Evolutionary conservation across 2,888 invertebrate genomes (phyloP), one percentile per base, ranked within the genome.

Genomic region (Orchesellides sinensis): DNA sequence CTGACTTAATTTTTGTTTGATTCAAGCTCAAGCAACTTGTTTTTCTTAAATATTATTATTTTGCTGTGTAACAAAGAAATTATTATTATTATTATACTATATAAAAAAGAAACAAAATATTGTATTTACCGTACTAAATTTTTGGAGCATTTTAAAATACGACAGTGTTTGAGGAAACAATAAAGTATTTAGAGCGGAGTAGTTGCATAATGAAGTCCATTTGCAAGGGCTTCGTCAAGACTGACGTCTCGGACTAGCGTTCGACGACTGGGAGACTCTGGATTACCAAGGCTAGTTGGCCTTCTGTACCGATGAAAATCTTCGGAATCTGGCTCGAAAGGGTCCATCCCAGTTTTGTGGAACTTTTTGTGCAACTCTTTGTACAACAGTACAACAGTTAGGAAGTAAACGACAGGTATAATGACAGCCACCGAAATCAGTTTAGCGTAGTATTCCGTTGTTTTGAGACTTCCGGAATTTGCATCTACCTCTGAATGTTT

Each of bases 291-390:
- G n/a, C 40, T 5, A 2, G 40, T 17, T 56, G 56, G 56, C 14
- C 3, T 25, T 10, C 21, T 3, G 25, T 40, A 65, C 23, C 65
- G 6, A 12, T 74, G 49, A 27, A 68, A 59, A 2, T 68, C 77
- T 8, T 68, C 47, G 2, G 12, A n/a, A 17, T 59, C 68, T n/a
- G 47, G 10, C 3, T 35, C 2, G 14, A 40, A 56, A 0, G 10
- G 68, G 21, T 8, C 10, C 4, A 21, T 32, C 5, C 21, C 49
- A 8, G 29, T 27, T 52, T 10, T 27, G 3, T 2, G 19, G 17
- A 32, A 17, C 10, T 14, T 45, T 65, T 10, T 3, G 3, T 19
- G 12, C 1, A 40, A 27, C 25, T 59, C 56, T 14, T 21, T 21
- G 27, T 63, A 70, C 6, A 70, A 17, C 12, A 61, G 1, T 6